Evolutionary conservation across 92 coral and sea anemone genomes (phyloP), one percentile per base, ranked within the genome.

Genomic region (Parazoanthus swiftii): DNA sequence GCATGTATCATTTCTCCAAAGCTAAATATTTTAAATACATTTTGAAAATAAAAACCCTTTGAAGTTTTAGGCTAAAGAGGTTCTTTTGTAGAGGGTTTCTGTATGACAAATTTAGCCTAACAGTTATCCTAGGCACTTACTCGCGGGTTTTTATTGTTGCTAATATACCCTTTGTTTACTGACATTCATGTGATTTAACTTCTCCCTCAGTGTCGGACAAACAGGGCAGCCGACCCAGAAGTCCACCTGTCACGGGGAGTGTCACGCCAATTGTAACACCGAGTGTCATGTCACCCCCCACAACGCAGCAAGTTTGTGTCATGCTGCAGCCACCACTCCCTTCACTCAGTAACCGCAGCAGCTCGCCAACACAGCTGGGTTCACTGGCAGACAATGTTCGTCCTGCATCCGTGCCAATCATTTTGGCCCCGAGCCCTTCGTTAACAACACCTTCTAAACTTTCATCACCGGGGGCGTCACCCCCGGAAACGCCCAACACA

Each of bases 401-500:
- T 20, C 97, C 99, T 84, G 92, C 95, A 77, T 95, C 99, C 20
- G 98, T 97, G 50, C 99, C 99, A 8, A 97, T 97, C 88, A 97
- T 97, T 46, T 94, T 97, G 3, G 98, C 99, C 20, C 99, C 99
- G 79, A 97, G 99, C 90, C 99, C 99, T 67, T 92, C 95, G 25
- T 88, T 95, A 21, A 26, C 78, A 25, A 80, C 86, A 29, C 79
- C 79, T 44, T 78, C 88, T 73, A 86, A 67, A 58, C 68, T 77
- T n/a, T 51, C 76, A 6, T 44, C 75, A 50, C 80, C 84, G 23
- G 85, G 59, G 43, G 82, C 88, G 76, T 83, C 82, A 46, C 37
- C 77, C 42, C 43, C 77, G 18, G 77, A 43, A 73, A 80, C 85
- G 29, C 78, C 87, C 29, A n/a, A 46, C 48, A 71, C 79, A 2